phyloP scores from a whole-genome alignment of 2,797 vertebrate species.

The Neostethus bicornis region DNA sequence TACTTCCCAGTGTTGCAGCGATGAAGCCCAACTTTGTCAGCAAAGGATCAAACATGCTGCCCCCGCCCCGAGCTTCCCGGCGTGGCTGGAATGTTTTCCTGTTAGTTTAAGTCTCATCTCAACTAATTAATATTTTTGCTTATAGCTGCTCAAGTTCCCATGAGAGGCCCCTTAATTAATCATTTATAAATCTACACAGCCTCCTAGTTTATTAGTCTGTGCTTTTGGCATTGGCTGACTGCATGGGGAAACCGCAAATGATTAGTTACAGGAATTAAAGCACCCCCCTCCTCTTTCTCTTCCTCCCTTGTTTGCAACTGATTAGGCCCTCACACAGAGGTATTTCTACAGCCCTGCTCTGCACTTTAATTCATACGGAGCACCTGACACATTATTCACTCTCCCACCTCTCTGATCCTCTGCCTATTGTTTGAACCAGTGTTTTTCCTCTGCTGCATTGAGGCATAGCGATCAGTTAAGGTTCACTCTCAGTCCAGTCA shows the following conservation, averaged over 20 bases:
- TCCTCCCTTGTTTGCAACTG: constrained; percentile 78
- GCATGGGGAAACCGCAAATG: constrained; percentile 86
- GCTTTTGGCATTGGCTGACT: constrained; percentile 84
- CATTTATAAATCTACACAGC: constrained; percentile 89
- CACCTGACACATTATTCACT: constrained; percentile 78
- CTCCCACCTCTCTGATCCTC: constrained; percentile 71
- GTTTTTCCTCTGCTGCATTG: constrained; percentile 57
- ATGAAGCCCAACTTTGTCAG: constrained; percentile 71
- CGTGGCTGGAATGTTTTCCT: constrained; percentile 81
- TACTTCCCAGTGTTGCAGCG: constrained; percentile 44
- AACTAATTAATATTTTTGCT: constrained; percentile 89
- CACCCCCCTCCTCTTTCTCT: constrained; percentile 51
- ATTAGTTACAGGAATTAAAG: constrained; percentile 87
- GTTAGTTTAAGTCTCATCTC: constrained; percentile 87
- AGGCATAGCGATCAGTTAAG: constrained; percentile 66
- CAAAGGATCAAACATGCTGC: constrained; percentile 64
- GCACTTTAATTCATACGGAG: constrained; percentile 79
- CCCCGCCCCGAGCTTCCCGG: constrained; percentile 68
- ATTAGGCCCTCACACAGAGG: constrained; percentile 83
- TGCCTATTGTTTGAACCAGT: constrained; percentile 69
- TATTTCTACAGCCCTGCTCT: constrained; percentile 73
- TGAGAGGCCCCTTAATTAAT: constrained; percentile 85
- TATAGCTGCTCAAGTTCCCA: constrained; percentile 82
- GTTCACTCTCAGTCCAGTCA: constrained; percentile 52
- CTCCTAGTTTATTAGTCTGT: constrained; percentile 87